These are phyloP conservation scores for Nasonia oneida DNA, from an alignment of 2,888 invertebrate genomes.

Conservation along the genomic window DNA sequence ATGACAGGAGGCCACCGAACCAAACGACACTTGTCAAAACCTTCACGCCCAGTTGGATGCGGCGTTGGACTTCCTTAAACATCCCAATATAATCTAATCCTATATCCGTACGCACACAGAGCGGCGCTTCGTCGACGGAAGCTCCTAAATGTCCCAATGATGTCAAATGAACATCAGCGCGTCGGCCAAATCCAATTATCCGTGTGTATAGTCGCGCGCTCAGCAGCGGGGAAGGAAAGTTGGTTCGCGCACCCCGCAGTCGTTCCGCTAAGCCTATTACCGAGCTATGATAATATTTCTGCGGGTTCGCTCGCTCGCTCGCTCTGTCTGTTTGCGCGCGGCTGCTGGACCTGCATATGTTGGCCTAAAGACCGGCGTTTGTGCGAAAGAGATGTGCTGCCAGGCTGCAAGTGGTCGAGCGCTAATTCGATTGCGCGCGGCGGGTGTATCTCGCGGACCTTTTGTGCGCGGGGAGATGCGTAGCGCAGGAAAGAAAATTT, in stretches of 20 bases:
- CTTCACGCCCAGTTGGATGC: conserved; percentile 40
- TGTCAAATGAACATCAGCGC: conserved; percentile 77
- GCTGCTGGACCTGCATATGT: conserved; percentile 66
- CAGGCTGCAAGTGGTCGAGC: conserved; percentile 62
- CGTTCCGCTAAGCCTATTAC: conserved; percentile 75
- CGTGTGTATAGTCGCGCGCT: conserved; percentile 17
- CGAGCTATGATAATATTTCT: conserved; percentile 74
- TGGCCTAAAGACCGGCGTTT: conserved; percentile 62
- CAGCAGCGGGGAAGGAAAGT: conserved; percentile 60
- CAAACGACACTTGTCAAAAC: conserved; percentile 37
- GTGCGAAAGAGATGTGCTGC: neutral
- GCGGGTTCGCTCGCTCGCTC: conserved; percentile 38
- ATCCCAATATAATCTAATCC: conserved; percentile 72
- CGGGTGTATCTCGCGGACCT: neutral
- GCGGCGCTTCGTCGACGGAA: conserved; percentile 51
- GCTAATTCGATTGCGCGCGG: conserved; percentile 45
- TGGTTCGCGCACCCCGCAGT: conserved; percentile 62
- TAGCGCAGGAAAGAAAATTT: conserved; percentile 1
- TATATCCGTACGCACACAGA: conserved; percentile 57
- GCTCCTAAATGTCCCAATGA: conserved; percentile 74
- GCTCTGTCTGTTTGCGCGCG: neutral
- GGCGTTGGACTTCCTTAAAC: conserved; percentile 67
- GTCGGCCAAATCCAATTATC: conserved; percentile 76
- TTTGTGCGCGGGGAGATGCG: neutral
- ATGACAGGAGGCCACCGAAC: neutral